Conservation (phyloP, 2,797 vertebrate species). For the Coluber constrictor region DNA sequence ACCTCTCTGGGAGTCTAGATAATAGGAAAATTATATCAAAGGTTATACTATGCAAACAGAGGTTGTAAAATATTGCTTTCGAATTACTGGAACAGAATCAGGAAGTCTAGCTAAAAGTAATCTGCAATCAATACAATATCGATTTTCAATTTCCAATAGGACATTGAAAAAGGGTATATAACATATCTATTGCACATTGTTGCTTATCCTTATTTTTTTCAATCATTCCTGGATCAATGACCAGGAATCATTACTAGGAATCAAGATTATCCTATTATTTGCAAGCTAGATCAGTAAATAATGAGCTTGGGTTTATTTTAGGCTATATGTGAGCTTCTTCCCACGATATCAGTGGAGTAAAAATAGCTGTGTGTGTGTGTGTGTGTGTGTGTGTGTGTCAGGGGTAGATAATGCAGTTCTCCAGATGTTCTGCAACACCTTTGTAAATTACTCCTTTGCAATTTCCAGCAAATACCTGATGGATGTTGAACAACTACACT, state of each 20-base stretch:
- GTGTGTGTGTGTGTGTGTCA: not conserved
- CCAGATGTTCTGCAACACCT: not conserved
- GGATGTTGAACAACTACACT: not conserved
- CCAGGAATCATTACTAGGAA: not conserved
- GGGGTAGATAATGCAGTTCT: not conserved
- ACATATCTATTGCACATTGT: slow-evolving; percentile 8
- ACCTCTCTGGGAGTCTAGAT: not conserved
- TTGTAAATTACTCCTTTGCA: not conserved
- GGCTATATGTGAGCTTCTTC: not conserved
- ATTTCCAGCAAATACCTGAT: not conserved
- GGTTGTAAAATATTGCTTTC: slow-evolving; percentile 38
- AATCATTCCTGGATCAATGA: not conserved
- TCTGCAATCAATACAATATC: slow-evolving; percentile 43
- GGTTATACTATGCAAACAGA: slow-evolving; percentile 5
- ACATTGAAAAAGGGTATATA: not conserved
- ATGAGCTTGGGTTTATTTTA: not conserved
- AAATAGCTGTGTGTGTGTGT: not conserved
- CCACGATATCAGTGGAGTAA: not conserved
- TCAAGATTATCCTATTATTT: not conserved
- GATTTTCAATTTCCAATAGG: slow-evolving; percentile 47
- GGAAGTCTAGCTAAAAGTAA: slow-evolving; percentile 19
- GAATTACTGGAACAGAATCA: slow-evolving; percentile 46
- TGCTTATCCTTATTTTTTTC: slow-evolving; percentile 26
- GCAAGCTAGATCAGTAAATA: not conserved
- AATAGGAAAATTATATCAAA: not conserved